Evolutionary conservation across 2,888 invertebrate species (phyloP), one percentile per base, ranked within the genome.

Genomic region (Orgyia antiqua): DNA sequence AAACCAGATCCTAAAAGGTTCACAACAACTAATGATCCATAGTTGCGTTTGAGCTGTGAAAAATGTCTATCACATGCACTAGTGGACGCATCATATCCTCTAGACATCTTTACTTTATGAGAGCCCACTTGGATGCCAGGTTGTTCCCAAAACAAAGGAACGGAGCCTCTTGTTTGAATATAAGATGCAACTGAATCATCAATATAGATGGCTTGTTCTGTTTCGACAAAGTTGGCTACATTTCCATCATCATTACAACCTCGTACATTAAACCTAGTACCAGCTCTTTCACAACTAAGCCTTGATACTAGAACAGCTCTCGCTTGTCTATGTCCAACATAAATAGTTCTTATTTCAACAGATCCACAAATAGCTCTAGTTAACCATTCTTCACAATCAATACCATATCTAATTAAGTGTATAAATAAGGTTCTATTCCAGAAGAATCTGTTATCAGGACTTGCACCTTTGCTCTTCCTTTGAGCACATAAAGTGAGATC

Each of bases 161-260:
- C 97, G 0, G 98, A 98, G 0, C 99, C 99, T 53, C 99, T 89
- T 0, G 97, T 97, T 82, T 96, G 95, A 7, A 99, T 87, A 66
- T 94, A 95, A 4, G 97, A 97, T 4, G 94, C 90, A 3, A 97
- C 91, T 63, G 95, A 93, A 58, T 96, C 94, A 68, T 99, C 98
- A 55, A 96, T 89, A 66, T 92, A 94, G 53, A 97, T 94, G 9
- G 97, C 95, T 88, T 99, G 99, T 80, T 99, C 99, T 1, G 99
- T 99, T 89, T 99, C 99, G 13, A 99, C 99, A 89, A 99, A 99
- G 88, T 99, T 99, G 1, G 99, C 99, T 9, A 99, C 99, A 87
- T 98, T 95, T 0, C 99, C 99, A 71, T 98, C 97, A 83, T 99
- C 99, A 79, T 99, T 99, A 45, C 95, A 95, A n/a, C 99, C 99